Evolutionary conservation across 2,888 invertebrate species (phyloP).

Genomic region (Caenorhabditis auriculariae): DNA sequence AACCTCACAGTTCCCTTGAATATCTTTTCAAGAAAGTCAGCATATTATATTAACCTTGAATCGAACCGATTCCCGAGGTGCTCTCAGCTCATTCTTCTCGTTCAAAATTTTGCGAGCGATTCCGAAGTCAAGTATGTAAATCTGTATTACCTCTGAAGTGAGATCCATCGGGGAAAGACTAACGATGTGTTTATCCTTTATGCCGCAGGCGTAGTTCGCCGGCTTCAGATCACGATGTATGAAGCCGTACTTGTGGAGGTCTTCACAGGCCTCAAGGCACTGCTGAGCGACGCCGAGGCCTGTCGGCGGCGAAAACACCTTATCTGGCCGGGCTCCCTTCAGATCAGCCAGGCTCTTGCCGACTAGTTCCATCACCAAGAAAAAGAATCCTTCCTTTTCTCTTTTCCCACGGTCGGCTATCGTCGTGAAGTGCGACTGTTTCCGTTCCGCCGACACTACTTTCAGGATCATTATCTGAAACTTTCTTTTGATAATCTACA

Average conservation of each 20-base stretch:
- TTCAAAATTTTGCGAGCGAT: conserved; percentile 49
- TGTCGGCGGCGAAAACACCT: conserved; percentile 42
- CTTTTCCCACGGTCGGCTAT: conserved; percentile 52
- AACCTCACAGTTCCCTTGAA: conserved; percentile 57
- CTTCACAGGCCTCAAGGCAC: conserved; percentile 55
- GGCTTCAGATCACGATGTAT: conserved; percentile 57
- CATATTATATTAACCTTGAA: conserved; percentile 41
- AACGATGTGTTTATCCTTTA: conserved; percentile 13
- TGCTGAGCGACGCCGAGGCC: conserved; percentile 46
- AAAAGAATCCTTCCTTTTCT: conserved; percentile 40
- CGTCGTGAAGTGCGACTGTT: conserved; percentile 42
- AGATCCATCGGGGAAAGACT: no score
- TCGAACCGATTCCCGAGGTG: conserved; percentile 29
- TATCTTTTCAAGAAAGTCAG: not conserved
- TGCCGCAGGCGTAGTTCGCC: conserved; percentile 52
- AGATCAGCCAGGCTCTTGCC: conserved; percentile 38
- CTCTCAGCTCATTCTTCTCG: conserved; percentile 38
- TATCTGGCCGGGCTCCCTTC: not conserved
- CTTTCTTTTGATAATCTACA: no score
- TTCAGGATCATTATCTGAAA: conserved; percentile 51
- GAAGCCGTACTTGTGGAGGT: conserved; percentile 54
- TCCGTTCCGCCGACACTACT: conserved; percentile 30
- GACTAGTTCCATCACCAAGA: conserved; percentile 52
- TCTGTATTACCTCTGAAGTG: no score
- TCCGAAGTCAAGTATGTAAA: conserved; percentile 58